Evolutionary conservation across 1,140 invertebrate species (phyloP).

Genomic region (Zaprionus kolodkinae): DNA sequence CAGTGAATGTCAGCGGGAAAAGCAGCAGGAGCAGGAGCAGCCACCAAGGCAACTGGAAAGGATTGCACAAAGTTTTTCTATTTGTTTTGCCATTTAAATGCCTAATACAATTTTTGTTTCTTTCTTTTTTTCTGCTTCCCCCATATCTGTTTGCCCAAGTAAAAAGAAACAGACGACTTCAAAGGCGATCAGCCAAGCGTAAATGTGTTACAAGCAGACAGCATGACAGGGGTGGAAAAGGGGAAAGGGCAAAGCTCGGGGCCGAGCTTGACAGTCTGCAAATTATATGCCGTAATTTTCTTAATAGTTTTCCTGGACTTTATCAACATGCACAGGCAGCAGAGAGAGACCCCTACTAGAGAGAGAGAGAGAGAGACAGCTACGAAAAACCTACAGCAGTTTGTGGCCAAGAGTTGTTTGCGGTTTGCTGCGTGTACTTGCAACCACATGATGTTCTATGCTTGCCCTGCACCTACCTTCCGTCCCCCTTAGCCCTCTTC

Average conservation of each 20-base stretch:
- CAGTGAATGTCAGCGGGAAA: conserved; percentile 45
- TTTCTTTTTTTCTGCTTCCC: conserved; percentile 1
- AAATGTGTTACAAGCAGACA: conserved; percentile 25
- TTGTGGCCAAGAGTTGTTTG: conserved; percentile 26
- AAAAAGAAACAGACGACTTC: conserved; percentile 44
- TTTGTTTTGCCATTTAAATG: conserved; percentile 70
- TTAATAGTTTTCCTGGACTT: conserved; percentile 66
- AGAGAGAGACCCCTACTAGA: no score
- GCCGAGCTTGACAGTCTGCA: conserved; percentile 44
- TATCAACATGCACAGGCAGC: conserved; percentile 28
- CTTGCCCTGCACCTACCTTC: not conserved
- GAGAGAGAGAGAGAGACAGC: not conserved
- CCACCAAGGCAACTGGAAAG: conserved; percentile 36
- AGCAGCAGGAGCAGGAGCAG: not conserved
- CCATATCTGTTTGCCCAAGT: conserved; percentile 2
- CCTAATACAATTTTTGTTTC: conserved; percentile 33
- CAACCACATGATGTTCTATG: conserved; percentile 10
- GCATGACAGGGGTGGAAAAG: not conserved
- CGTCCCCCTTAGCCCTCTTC: not conserved
- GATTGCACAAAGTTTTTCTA: conserved; percentile 65
- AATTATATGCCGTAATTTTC: conserved; percentile 73
- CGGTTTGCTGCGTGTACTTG: conserved; percentile 5
- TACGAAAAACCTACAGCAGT: not conserved
- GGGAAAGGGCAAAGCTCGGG: not conserved
- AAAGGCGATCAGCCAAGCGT: conserved; percentile 46